phyloP scores from a whole-genome alignment of 2,888 invertebrate genomes.

The Drosophila pegasa region DNA sequence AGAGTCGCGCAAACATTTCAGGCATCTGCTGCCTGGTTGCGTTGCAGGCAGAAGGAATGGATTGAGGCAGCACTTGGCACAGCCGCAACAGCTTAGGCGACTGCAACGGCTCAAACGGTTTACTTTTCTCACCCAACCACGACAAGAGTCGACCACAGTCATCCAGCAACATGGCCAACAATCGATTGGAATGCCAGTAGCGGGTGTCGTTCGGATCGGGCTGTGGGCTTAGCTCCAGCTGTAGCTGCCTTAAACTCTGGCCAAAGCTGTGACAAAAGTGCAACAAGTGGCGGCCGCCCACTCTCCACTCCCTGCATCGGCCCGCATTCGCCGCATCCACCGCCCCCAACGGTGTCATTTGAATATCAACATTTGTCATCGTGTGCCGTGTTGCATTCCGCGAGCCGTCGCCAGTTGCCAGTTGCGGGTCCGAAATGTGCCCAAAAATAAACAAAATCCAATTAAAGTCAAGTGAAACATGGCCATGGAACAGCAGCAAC shows the following conservation, averaged over 20 bases:
- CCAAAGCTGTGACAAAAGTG: constrained; percentile 56
- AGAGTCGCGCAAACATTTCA: constrained; percentile 72
- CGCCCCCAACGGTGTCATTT: constrained; percentile 71
- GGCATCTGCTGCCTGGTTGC: constrained; percentile 63
- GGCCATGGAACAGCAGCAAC: constrained; percentile 43
- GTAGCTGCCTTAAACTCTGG: constrained; percentile 16
- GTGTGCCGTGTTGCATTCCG: constrained; percentile 78
- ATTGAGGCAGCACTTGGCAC: constrained; percentile 34
- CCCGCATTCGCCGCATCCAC: constrained; percentile 49
- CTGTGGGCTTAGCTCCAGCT: neutral
- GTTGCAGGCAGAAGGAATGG: constrained; percentile 49
- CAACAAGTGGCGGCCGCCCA: constrained; percentile 45
- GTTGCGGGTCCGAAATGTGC: constrained; percentile 64
- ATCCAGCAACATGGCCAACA: constrained; percentile 66
- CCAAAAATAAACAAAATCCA: constrained; percentile 78
- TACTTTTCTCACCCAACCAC: constrained; percentile 68
- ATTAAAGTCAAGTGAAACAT: constrained; percentile 75
- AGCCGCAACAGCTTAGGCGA: constrained; percentile 6
- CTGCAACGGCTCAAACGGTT: constrained; percentile 50
- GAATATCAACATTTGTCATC: constrained; percentile 81
- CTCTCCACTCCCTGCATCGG: constrained; percentile 3
- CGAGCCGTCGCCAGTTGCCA: constrained; percentile 60
- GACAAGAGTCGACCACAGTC: constrained; percentile 39
- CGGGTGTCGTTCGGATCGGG: constrained; percentile 51
- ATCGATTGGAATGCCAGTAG: constrained; percentile 73